Evolutionary conservation across 2,113 vertebrate genomes (phyloP).

Genomic region (Dromaius novaehollandiae): DNA sequence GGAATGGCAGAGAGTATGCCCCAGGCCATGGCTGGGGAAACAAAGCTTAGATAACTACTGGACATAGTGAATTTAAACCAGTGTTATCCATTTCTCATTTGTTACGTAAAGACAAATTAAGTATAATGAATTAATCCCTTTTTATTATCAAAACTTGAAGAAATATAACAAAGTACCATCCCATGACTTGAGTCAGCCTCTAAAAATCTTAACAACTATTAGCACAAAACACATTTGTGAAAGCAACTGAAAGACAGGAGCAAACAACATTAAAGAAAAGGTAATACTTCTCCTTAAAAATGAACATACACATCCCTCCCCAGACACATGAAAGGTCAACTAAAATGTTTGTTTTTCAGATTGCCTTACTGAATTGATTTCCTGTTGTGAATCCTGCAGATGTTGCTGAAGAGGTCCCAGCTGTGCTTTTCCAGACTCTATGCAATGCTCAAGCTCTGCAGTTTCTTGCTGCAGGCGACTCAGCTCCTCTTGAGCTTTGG

Average conservation of each 20-base stretch:
- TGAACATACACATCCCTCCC: background rate
- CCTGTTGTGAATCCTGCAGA: constrained; percentile 89
- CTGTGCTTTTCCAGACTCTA: constrained; percentile 88
- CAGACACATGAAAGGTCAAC: background rate
- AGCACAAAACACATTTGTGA: background rate
- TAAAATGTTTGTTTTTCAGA: background rate
- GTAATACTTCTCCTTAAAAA: background rate
- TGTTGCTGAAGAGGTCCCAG: constrained; percentile 90
- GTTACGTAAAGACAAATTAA: background rate
- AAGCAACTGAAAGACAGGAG: background rate
- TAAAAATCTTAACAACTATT: background rate
- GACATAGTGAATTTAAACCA: background rate
- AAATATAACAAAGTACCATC: background rate
- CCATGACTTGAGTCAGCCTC: background rate
- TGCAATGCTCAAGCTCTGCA: constrained; percentile 86
- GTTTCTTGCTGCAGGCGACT: constrained; percentile 92
- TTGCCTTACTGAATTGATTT: constrained; percentile 87
- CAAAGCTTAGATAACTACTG: background rate
- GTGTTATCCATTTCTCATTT: background rate
- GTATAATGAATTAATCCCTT: background rate
- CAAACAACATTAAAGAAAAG: background rate
- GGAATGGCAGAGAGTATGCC: background rate
- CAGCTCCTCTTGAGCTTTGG: constrained; percentile 89
- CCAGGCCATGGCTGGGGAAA: background rate
- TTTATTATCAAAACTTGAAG: background rate